These are phyloP conservation scores for Zygothrica quintamaculata DNA, from an alignment of 2,888 invertebrate species.

Conservation along the genomic window DNA sequence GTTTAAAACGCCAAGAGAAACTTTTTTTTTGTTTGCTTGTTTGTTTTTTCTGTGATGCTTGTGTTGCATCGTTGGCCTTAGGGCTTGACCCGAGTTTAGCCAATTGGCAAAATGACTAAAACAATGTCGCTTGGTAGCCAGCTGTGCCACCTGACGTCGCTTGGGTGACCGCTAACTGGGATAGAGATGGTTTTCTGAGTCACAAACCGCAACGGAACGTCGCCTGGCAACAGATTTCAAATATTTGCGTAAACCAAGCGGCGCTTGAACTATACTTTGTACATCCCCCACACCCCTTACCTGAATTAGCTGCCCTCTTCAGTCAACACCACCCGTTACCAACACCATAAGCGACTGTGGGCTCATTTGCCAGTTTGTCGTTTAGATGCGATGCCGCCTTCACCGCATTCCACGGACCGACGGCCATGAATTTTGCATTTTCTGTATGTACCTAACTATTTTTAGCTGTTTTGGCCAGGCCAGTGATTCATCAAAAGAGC, in stretches of 20 bases:
- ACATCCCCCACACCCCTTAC: neutral
- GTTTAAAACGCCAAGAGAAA: too few species aligned
- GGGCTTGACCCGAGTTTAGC: conserved; percentile 14
- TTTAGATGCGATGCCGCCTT: conserved; percentile 55
- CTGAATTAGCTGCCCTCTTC: conserved; percentile 4
- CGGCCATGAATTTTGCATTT: conserved; percentile 64
- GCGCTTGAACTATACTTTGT: conserved; percentile 41
- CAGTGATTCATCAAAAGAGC: conserved; percentile 77
- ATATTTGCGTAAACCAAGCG: conserved; percentile 68
- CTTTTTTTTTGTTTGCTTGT: neutral
- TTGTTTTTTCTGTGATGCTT: neutral
- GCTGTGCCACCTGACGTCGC: conserved; percentile 37
- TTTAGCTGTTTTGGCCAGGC: conserved; percentile 69
- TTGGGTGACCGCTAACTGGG: conserved; percentile 43
- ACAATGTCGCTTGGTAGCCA: conserved; percentile 24
- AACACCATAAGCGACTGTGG: conserved; percentile 25
- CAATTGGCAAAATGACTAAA: conserved; percentile 39
- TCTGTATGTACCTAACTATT: conserved; percentile 58
- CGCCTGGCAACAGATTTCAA: conserved; percentile 64
- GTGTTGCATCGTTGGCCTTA: neutral
- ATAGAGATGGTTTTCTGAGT: conserved; percentile 35
- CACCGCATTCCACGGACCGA: conserved; percentile 65
- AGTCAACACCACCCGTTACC: conserved; percentile 9
- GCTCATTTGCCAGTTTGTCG: conserved; percentile 59
- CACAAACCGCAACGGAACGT: conserved; percentile 48